Percentiles rank a stretch among this genome's conserved stretches.
These are phyloP conservation scores for Clupea harengus DNA, from an alignment of 2,113 vertebrate species.

Conservation along the genomic window DNA sequence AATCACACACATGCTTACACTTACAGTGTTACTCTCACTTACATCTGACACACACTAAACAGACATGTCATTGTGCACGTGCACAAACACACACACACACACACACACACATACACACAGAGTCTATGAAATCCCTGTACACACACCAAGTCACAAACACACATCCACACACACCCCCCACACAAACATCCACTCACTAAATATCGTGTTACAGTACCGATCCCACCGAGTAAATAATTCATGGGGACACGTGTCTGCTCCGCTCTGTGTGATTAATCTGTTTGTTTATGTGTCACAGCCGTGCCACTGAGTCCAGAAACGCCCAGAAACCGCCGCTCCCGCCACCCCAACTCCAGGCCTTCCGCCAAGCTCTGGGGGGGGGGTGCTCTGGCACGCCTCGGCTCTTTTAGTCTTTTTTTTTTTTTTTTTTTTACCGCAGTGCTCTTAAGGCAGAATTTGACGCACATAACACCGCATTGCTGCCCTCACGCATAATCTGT, in stretches of 20 bases:
- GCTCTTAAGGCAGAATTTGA: neutral
- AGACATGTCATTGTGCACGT: neutral
- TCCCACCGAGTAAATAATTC: slow-evolving; percentile 9
- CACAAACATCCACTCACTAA: neutral
- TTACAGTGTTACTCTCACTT: neutral
- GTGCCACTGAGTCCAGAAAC: neutral
- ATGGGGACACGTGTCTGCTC: slow-evolving; percentile 11
- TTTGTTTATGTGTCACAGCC: slow-evolving; percentile 6
- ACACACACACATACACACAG: neutral
- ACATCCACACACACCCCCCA: neutral
- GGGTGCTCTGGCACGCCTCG: too few species aligned
- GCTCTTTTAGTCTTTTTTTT: neutral
- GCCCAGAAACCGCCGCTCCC: neutral
- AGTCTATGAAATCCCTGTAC: too few species aligned
- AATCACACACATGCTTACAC: neutral
- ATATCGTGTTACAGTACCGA: neutral
- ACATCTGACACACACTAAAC: neutral
- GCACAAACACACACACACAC: neutral
- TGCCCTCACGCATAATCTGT: neutral
- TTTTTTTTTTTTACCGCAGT: neutral
- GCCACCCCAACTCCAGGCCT: neutral
- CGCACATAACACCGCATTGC: neutral
- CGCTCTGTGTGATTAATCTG: slow-evolving; percentile 11
- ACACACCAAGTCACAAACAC: neutral
- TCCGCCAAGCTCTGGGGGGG: too few species aligned